phyloP scores from a whole-genome alignment of 2,797 vertebrate species.

The Scomberomorus guttatus region DNA sequence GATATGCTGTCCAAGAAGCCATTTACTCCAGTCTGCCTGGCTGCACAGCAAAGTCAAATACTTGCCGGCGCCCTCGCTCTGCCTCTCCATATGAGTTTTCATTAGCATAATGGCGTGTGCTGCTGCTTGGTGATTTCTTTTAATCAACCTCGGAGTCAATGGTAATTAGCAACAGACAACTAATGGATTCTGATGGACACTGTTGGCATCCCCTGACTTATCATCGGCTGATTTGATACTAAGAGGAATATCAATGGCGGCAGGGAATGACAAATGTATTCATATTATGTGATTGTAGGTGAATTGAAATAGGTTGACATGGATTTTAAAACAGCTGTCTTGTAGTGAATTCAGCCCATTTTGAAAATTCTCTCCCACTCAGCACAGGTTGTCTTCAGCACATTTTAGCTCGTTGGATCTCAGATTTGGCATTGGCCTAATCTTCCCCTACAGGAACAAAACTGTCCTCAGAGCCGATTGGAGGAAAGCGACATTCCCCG shows the following conservation, averaged over 20 bases:
- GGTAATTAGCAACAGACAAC: conserved; percentile 80
- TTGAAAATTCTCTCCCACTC: conserved; percentile 33
- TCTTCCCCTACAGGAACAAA: conserved; percentile 53
- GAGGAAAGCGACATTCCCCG: conserved; percentile 79
- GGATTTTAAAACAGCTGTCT: conserved; percentile 46
- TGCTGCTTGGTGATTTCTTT: conserved; percentile 80
- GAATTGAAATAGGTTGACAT: conserved; percentile 37
- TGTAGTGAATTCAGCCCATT: conserved; percentile 17
- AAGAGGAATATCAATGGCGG: conserved; percentile 56
- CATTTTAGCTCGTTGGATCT: conserved; percentile 54
- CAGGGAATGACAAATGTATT: conserved; percentile 41
- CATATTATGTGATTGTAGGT: conserved; percentile 28
- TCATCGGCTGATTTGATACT: conserved; percentile 48
- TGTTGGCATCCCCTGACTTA: conserved; percentile 66
- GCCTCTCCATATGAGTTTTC: conserved; percentile 79
- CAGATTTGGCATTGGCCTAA: conserved; percentile 71
- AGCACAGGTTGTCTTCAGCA: conserved; percentile 39
- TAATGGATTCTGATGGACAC: conserved; percentile 83
- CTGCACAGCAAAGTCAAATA: conserved; percentile 65
- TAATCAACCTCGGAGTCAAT: conserved; percentile 83
- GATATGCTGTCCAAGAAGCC: conserved; percentile 72
- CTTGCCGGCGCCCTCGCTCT: conserved; percentile 61
- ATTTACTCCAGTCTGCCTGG: conserved; percentile 57
- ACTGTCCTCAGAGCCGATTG: conserved; percentile 44
- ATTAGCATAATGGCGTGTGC: conserved; percentile 84